phyloP scores from a whole-genome alignment of 2,113 vertebrate genomes.

The Amphilophus citrinellus region DNA sequence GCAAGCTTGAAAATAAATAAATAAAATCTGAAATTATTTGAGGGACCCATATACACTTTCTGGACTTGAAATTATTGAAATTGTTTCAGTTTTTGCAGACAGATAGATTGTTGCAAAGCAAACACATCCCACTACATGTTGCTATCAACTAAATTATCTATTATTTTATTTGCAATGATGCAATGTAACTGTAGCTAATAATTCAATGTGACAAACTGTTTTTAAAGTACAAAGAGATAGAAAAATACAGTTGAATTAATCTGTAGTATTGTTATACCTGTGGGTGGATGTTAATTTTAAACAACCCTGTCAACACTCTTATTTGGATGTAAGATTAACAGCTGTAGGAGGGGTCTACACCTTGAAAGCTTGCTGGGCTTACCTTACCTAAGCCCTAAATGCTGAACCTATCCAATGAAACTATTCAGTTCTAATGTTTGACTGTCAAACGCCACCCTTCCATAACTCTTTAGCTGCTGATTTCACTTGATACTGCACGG shows the following conservation, averaged over 20 bases:
- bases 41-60: no score
- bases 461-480: background rate
- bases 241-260: background rate
- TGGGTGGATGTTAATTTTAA: background rate
- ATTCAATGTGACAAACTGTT: background rate
- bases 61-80: background rate
- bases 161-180: background rate
- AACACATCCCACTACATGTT: no score
- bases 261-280: background rate
- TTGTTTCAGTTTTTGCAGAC: background rate
- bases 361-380: background rate
- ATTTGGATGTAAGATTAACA: background rate
- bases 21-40: background rate
- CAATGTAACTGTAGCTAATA: slow-evolving; percentile 1
- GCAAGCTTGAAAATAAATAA: background rate
- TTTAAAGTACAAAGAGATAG: background rate
- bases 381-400: background rate
- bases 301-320: slow-evolving; percentile 4
- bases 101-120: background rate
- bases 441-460: background rate
- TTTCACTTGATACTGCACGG: background rate
- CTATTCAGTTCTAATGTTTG: background rate
- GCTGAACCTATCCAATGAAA: background rate
- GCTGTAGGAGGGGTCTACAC: background rate
- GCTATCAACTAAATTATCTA: background rate